Percentiles rank a stretch among this genome's conserved stretches.
These are phyloP conservation scores for Epinotia demarniana DNA, from an alignment of 2,888 invertebrate genomes.

Conservation along the genomic window DNA sequence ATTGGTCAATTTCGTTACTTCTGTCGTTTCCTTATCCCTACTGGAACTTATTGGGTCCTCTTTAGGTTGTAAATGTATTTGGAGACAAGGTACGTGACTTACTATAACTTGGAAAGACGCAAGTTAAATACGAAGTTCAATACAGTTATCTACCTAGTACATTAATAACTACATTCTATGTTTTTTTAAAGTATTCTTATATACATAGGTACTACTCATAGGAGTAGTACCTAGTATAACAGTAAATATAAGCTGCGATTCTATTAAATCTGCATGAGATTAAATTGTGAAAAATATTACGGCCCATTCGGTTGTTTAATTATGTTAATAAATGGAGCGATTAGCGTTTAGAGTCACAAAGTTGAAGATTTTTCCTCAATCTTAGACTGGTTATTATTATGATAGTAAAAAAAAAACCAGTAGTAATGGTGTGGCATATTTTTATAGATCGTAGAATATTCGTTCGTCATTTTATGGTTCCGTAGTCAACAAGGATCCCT, in stretches of 20 bases:
- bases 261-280: slow-evolving; percentile 17
- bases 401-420: too few relatives aligned
- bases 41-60: neutral
- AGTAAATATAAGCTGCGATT: neutral
- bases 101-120: neutral
- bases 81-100: neutral
- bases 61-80: neutral
- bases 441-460: too few relatives aligned
- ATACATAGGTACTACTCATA: too few relatives aligned
- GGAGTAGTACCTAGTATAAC: neutral
- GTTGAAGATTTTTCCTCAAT: neutral
- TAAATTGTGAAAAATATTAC: slow-evolving; percentile 27
- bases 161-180: too few relatives aligned
- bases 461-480: too few relatives aligned
- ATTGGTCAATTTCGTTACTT: slow-evolving; percentile 8
- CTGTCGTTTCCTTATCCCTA: neutral
- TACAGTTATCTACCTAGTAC: too few relatives aligned
- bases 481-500: too few relatives aligned
- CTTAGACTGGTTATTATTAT: neutral
- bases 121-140: too few relatives aligned
- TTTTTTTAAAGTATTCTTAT: too few relatives aligned
- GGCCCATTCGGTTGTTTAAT: slow-evolving; percentile 29
- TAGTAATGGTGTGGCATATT: too few relatives aligned
- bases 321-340: slow-evolving; percentile 33
- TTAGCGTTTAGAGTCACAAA: slow-evolving; percentile 25